Evolutionary conservation across 2,888 invertebrate species (phyloP), one percentile per base, ranked within the genome.

Genomic region (Hesperia comma): DNA sequence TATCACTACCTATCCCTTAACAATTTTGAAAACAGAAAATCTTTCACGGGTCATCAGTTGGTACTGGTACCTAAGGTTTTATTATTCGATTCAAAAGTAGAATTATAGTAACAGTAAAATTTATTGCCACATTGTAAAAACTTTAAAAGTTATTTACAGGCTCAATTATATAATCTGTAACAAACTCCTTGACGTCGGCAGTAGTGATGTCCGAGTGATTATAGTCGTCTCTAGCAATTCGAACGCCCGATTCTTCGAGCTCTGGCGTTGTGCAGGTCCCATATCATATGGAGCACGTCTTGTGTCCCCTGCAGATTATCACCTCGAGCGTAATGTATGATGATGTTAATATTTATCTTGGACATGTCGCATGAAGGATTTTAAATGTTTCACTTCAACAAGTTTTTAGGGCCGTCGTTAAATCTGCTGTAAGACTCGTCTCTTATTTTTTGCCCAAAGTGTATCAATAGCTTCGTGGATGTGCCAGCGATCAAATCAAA

Each of bases 391-490:
- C 75, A 79, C 2, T 26, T 58, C 10, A 46, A 6, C n/a, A 74
- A 55, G 41, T 79, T 79, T n/a, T 15, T 12, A 0, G 69, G 41
- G 21, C 74, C 73, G 15, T 73, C 72, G 61, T 78, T 68, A 73
- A 74, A 79, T 49, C 77, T 68, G 54, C 71, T 71, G 68, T 79
- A 79, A 0, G 51, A 12, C 56, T 58, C 70, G 19, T 73, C 69
- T 51, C 71, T 69, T 6, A 79, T 72, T 51, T 77, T 77, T 58
- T 79, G 79, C 5, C 78, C 79, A 46, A 67, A 76, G 68, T 79
- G 78, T 0, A 75, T 76, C 40, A 75, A 61, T 69, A 76, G 76
- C 21, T 78, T 79, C 1, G 74, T 49, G 4, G 79, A 68, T 1
- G 75, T 72, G 10, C 76, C 76, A 10, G 71, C 72, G 14, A 71